Conservation (phyloP, 2,888 invertebrate genomes). For the Lasioglossum calceatum region DNA sequence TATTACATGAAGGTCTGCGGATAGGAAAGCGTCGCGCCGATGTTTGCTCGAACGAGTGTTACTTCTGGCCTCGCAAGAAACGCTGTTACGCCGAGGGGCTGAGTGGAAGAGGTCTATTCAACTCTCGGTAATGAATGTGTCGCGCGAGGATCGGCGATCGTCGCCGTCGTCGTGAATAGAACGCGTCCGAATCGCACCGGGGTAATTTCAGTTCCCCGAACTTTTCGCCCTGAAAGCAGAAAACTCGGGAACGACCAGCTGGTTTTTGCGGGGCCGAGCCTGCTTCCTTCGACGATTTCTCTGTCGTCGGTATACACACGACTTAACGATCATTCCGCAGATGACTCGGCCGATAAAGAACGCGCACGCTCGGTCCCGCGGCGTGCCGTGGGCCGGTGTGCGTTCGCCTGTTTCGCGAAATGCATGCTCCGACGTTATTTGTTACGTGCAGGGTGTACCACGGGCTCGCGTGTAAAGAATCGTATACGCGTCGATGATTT, state of each 20-base stretch:
- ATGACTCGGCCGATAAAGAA: slow-evolving; percentile 60
- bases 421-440: slow-evolving; percentile 65
- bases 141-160: slow-evolving; percentile 55
- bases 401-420: slow-evolving; percentile 32
- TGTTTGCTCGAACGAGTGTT: slow-evolving; percentile 41
- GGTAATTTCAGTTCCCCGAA: not conserved
- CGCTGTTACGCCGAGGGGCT: slow-evolving; percentile 69
- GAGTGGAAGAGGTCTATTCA: slow-evolving; percentile 71
- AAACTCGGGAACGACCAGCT: slow-evolving; percentile 1
- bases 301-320: slow-evolving; percentile 34
- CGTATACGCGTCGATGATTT: slow-evolving; percentile 63
- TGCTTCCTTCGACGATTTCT: slow-evolving; percentile 39
- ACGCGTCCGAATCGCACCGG: not conserved
- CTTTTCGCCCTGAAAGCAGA: not conserved
- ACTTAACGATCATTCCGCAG: slow-evolving; percentile 57
- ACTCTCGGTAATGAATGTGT: slow-evolving; percentile 75
- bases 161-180: slow-evolving; percentile 18
- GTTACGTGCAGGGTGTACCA: slow-evolving; percentile 49
- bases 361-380: not conserved
- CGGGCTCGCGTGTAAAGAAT: slow-evolving; percentile 55
- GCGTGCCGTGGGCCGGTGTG: not conserved
- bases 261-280: slow-evolving; percentile 20
- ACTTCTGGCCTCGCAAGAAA: slow-evolving; percentile 70
- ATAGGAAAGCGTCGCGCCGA: not conserved
- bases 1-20: slow-evolving; percentile 10